Evolutionary conservation across 2,888 invertebrate genomes (phyloP).

Genomic region (Tipula lateralis): DNA sequence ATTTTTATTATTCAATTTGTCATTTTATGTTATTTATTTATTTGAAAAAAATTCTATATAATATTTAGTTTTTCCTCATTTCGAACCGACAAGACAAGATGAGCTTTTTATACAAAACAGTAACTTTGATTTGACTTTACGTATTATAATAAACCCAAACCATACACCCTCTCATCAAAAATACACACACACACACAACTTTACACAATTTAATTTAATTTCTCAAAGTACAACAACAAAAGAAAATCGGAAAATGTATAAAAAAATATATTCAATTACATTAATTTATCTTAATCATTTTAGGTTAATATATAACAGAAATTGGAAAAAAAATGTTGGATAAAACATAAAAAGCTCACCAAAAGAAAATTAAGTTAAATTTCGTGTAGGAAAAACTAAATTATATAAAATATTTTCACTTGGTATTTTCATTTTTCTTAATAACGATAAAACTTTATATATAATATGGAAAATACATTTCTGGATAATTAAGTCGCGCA

Average conservation of each 20-base stretch:
- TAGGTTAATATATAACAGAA: neutral
- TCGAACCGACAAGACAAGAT: neutral
- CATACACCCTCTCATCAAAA: too few species aligned
- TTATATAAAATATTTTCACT: slow-evolving; percentile 11
- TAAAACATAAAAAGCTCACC: slow-evolving; percentile 19
- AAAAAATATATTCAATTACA: neutral
- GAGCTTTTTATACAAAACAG: neutral
- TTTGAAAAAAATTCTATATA: neutral
- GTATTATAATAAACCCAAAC: neutral
- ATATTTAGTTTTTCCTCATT: neutral
- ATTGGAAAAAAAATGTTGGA: slow-evolving; percentile 2
- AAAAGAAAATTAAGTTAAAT: neutral
- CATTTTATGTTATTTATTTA: neutral
- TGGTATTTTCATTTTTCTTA: neutral
- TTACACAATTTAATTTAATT: slow-evolving; percentile 9
- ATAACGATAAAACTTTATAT: neutral
- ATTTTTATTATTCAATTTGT: neutral
- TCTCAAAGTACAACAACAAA: neutral
- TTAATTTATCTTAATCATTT: slow-evolving; percentile 24
- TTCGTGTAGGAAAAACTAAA: slow-evolving; percentile 11
- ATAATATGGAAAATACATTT: neutral
- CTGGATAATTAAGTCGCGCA: neutral
- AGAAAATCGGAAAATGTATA: neutral
- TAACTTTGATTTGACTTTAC: neutral
- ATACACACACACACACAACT: neutral